These are phyloP conservation scores for Arenaria interpres DNA, from an alignment of 2,113 vertebrate genomes.

Conservation along the genomic window DNA sequence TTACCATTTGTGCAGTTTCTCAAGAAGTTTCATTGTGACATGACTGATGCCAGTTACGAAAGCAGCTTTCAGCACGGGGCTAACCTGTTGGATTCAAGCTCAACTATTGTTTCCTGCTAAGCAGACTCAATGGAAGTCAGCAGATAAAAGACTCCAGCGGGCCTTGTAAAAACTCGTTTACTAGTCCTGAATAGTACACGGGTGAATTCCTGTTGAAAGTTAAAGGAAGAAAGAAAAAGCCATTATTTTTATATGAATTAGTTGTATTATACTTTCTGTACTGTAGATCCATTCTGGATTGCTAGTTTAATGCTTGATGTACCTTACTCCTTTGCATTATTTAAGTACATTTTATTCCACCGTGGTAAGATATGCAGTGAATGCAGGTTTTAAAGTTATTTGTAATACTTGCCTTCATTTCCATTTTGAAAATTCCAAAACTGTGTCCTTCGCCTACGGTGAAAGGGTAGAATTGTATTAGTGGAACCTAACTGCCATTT, in stretches of 20 bases:
- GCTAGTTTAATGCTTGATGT: background rate
- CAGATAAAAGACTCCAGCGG: background rate
- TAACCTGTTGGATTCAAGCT: background rate
- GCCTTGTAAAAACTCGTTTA: background rate
- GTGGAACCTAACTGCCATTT: background rate
- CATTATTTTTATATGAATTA: background rate
- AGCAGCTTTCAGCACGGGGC: background rate
- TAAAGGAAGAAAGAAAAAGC: background rate
- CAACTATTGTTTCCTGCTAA: background rate
- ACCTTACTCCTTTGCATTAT: background rate
- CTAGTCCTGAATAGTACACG: background rate
- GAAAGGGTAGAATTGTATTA: background rate
- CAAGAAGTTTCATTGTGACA: background rate
- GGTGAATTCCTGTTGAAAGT: background rate
- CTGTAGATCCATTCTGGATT: background rate
- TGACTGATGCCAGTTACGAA: background rate
- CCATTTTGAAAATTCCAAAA: background rate
- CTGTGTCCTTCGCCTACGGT: background rate
- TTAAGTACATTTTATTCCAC: background rate
- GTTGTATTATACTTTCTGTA: background rate
- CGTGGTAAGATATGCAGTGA: background rate
- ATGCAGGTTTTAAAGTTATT: background rate
- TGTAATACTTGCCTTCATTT: background rate
- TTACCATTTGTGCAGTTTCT: background rate
- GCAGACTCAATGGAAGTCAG: background rate